Conservation (phyloP, 1,140 invertebrate species). For the Drosophila gunungcola region DNA sequence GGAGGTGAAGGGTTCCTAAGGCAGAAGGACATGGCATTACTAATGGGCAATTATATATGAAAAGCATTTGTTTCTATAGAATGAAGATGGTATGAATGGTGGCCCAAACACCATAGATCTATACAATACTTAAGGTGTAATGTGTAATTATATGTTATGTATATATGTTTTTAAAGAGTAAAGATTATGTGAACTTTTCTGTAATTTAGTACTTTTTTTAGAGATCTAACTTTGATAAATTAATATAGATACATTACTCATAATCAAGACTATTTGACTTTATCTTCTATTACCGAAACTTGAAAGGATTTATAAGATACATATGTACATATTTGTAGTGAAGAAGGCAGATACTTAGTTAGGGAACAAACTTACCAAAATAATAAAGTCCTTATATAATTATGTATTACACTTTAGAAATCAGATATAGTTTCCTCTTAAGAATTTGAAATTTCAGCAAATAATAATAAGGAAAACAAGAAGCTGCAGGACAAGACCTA, state of each 20-base stretch:
- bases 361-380: not conserved
- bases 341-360: not conserved
- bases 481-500: no score
- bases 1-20: conserved; percentile 72
- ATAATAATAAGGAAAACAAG: no score
- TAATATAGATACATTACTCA: not conserved
- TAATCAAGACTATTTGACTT: not conserved
- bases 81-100: not conserved
- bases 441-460: no score
- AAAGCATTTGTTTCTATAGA: no score
- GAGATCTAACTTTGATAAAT: not conserved
- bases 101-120: no score
- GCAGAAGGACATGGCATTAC: not conserved
- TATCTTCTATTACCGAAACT: not conserved
- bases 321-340: not conserved
- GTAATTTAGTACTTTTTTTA: not conserved
- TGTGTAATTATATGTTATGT: no score
- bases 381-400: not conserved
- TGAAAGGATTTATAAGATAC: not conserved
- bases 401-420: not conserved
- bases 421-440: not conserved
- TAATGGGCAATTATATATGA: not conserved
- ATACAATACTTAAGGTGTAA: no score
- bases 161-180: no score
- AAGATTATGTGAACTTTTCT: not conserved